Evolutionary conservation across 1,140 invertebrate genomes (phyloP), one percentile per base, ranked within the genome.

Genomic region (Hycleus phaleratus): DNA sequence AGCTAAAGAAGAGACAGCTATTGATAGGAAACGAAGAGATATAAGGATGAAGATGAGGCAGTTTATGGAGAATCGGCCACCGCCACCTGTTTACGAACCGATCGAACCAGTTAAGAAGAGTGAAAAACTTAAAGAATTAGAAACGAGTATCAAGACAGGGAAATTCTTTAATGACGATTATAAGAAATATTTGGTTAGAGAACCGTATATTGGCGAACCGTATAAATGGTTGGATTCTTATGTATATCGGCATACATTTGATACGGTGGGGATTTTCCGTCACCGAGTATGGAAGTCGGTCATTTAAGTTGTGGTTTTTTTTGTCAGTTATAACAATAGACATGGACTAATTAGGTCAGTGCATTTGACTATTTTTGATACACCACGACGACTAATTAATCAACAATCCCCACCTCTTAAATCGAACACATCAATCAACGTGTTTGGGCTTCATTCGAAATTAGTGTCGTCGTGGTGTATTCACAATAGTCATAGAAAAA

Each of bases 201-300:
- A 72, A 24, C 24, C 43, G 3, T 43, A 59, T 18, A 32, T 26
- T 10, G 10, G 32, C 11, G 49, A 52, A 32, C 54, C 56, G n/a
- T 66, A 67, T 60, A 61, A 68, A 66, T 73, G 71, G 71, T 56
- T 62, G 43, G 68, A 71, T 45, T 53, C 54, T 8, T 63, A 65
- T 59, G 61, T 68, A 43, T 73, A 70, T 55, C 45, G 62, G 58
- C 61, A 64, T 55, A 64, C 64, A 25, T 71, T 73, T 47, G 66
- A 69, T 45, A 62, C 70, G 66, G 70, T 73, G 64, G 71, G 71
- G 65, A 69, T 73, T 44, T 59, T 59, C 54, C 66, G 71, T 54
- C 69, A 69, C 60, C 66, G 62, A 57, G 53, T 71, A 59, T 73
- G 71, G 71, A 70, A 67, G 60, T 67, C 68, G 26, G 70, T 71